These are phyloP conservation scores for Chaetodon trifasciatus DNA, from an alignment of 2,797 vertebrate genomes.

Conservation along the genomic window DNA sequence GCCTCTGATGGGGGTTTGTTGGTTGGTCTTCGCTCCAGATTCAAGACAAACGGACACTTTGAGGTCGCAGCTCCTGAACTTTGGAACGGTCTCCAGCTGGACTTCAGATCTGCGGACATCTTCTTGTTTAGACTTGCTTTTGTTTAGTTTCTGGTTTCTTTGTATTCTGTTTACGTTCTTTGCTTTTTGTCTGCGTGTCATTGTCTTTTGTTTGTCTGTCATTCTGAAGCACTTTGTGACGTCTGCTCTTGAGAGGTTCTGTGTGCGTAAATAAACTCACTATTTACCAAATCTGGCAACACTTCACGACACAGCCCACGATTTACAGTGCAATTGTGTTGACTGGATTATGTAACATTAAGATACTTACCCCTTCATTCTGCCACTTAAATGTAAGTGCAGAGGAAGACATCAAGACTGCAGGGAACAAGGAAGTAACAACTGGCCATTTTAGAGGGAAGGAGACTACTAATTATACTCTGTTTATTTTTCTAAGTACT, in stretches of 20 bases:
- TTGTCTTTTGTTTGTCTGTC: too few species aligned
- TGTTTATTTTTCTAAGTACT: not conserved
- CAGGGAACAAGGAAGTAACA: not conserved
- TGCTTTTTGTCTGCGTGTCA: too few species aligned
- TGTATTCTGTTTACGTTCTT: too few species aligned
- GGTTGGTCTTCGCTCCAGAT: too few species aligned
- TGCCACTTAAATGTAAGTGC: not conserved
- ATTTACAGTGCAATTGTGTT: not conserved
- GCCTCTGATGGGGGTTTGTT: too few species aligned
- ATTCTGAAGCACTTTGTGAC: not conserved
- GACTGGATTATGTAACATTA: not conserved
- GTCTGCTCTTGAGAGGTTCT: not conserved
- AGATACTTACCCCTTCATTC: not conserved
- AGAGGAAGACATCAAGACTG: not conserved
- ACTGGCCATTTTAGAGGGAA: not conserved
- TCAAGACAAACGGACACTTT: too few species aligned
- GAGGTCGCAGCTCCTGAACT: too few species aligned
- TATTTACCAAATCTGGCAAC: not conserved
- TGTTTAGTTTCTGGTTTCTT: too few species aligned
- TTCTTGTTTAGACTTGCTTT: too few species aligned
- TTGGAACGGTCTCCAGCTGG: too few species aligned
- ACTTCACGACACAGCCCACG: not conserved
- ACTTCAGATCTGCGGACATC: too few species aligned
- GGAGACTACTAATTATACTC: not conserved
- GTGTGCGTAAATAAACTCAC: not conserved